Evolutionary conservation across 2,888 invertebrate species (phyloP), one percentile per base, ranked within the genome.

Genomic region (Chaetoderma sp.): DNA sequence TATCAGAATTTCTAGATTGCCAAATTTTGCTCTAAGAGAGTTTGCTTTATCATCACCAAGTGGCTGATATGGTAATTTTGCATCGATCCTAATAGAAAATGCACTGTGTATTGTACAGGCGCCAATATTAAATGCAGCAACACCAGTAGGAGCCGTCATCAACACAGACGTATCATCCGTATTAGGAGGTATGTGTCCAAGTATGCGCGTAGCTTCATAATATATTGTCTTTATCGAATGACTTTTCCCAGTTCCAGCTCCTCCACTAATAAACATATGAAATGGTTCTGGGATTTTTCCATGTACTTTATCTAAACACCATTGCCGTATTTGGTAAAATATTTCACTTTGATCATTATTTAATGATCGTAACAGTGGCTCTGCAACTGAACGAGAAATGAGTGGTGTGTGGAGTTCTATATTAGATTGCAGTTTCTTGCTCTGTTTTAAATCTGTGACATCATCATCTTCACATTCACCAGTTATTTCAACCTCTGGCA

Each of bases 191-290:
- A 23, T 33, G 25, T 54, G 36, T 2, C 61, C 25, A 18, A 65
- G 49, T 23, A 65, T 52, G 54, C 30, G 45, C 18, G 23, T 59
- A 28, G 65, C 55, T 56, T 67, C 63, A 50, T 63, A 54, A 42
- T 59, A 55, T 4, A 67, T 54, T 16, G 45, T 42, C 27, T 62
- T 56, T 5, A 56, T n/a, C 3, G 56, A n/a, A 56, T 62, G 56
- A 4, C 44, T 56, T 44, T 47, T 62, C 2, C 62, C 62, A 1
- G 52, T 54, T 1, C 60, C 54, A 23, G 33, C 60, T 10, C 54
- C 60, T 54, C 49, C 66, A 10, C 60, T 67, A 1, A 59, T 18
- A 36, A 67, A 67, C n/a, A 63, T 16, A 30, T 45, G 28, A 44
- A 39, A 47, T 30, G 61, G 68, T 23, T 64, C 64, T n/a, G 39